phyloP scores from a whole-genome alignment of 2,113 vertebrate species.

The Sinocyclocheilus anshuiensis region DNA sequence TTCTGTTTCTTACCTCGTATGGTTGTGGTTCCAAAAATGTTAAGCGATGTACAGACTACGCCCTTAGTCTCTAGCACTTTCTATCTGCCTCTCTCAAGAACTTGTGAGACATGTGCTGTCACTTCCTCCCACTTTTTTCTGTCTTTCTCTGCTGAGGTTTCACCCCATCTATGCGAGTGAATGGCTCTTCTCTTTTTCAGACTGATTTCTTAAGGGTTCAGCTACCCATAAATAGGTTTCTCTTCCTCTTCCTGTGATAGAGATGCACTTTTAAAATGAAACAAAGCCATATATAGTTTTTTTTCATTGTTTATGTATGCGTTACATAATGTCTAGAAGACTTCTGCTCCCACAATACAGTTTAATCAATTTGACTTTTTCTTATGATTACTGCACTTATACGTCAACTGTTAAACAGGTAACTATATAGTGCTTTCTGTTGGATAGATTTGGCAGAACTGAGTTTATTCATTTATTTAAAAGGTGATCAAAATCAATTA shows the following conservation, averaged over 20 bases:
- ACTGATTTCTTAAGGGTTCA: conserved; percentile 43
- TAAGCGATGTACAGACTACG: conserved; percentile 46
- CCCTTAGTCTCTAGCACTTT: conserved; percentile 49
- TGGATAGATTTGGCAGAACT: background rate
- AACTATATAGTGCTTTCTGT: background rate
- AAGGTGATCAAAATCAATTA: no score
- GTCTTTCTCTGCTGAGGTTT: conserved; percentile 40
- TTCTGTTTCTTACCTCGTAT: conserved; percentile 52
- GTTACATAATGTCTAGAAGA: no score
- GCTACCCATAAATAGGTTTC: conserved; percentile 40
- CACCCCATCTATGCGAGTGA: background rate
- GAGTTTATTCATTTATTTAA: no score
- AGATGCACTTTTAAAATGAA: background rate
- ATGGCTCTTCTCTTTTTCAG: conserved; percentile 46
- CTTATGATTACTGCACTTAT: background rate
- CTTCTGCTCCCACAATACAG: background rate
- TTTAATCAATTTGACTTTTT: background rate
- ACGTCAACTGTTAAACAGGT: background rate
- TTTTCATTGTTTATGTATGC: no score
- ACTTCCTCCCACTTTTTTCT: conserved; percentile 53
- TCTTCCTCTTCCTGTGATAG: conserved; percentile 47
- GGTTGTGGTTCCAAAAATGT: conserved; percentile 36
- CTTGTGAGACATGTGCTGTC: conserved; percentile 29
- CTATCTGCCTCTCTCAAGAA: conserved; percentile 23
- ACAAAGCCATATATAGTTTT: background rate